Evolutionary conservation across 1,140 invertebrate genomes (phyloP), one percentile per base, ranked within the genome.

Genomic region (Sycophaga agraensis): DNA sequence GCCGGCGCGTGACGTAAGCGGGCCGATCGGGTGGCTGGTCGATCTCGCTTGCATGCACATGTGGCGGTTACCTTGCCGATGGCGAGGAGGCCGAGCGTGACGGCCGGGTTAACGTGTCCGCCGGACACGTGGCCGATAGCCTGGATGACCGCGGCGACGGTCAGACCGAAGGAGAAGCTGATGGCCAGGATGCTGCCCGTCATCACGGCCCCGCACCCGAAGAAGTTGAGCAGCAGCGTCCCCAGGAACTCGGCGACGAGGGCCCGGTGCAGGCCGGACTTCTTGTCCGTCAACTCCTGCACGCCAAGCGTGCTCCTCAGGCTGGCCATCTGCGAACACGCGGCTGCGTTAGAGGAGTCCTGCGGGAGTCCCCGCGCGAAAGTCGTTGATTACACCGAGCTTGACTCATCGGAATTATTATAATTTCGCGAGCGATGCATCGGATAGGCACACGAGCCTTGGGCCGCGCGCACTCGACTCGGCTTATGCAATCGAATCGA

Each of bases 101-200:
- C 92, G 0, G 93, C 93, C 0, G 94, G 94, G 83, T 97, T 97
- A 43, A 97, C 84, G 74, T 96, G 94, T 22, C 91, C 93, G 0
- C 94, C 95, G 51, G 91, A 94, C 24, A 96, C 84, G 74, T 96
- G 93, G 4, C 91, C 92, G 57, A 97, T 86, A 19, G 87, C 88
- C 78, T 89, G 91, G 22, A 91, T 88, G 58, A 86, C 84, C 53
- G 89, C 88, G 66, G 91, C 94, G 39, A 97, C 89, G 0, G 87
- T 83, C 37, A 97, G 81, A 59, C 95, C 95, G 74, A 97, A 97
- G 4, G 91, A 86, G 7, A 98, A 80, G 1, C 91, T 84, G 66
- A 96, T 92, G 61, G 92, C 88, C 1, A 93, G 86, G 22, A 90
- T 82, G 71, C 86, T 82, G 1, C 79, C 79, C 5, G 77, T 84